These are phyloP conservation scores for Aptenodytes patagonicus DNA, from an alignment of 2,113 vertebrate genomes.

Conservation along the genomic window DNA sequence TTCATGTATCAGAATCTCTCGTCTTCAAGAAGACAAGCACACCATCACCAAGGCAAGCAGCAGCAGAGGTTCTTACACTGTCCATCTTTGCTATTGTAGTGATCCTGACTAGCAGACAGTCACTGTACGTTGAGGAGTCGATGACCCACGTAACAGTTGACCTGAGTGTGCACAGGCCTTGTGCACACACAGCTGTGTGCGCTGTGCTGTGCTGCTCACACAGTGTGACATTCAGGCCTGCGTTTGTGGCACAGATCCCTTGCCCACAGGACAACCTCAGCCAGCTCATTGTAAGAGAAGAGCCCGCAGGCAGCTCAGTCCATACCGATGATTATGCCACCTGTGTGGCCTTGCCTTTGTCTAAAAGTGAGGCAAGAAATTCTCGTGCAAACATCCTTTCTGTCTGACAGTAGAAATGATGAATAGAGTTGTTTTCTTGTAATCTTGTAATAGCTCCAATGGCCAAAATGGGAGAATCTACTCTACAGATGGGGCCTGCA, in stretches of 20 bases:
- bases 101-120: not conserved
- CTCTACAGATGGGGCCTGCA: not conserved
- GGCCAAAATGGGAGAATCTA: not conserved
- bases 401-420: not conserved
- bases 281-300: not conserved
- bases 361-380: not conserved
- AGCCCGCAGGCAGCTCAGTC: not conserved
- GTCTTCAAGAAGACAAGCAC: not conserved
- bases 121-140: rapidly evolving
- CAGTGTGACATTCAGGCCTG: not conserved
- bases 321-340: not conserved
- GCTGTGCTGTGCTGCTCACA: not conserved
- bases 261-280: not conserved
- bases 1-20: not conserved
- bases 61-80: not conserved
- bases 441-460: not conserved
- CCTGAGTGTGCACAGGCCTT: too few species aligned
- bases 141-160: not conserved
- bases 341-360: not conserved
- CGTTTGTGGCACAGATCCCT: not conserved
- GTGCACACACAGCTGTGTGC: too few species aligned
- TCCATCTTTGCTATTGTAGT: not conserved
- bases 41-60: not conserved
- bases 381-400: not conserved
- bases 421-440: not conserved